Percentiles rank a stretch among this genome's conserved stretches.
Conservation (phyloP, 35 echinoderm and acorn worm species). For the Heliocidaris erythrogramma region DNA sequence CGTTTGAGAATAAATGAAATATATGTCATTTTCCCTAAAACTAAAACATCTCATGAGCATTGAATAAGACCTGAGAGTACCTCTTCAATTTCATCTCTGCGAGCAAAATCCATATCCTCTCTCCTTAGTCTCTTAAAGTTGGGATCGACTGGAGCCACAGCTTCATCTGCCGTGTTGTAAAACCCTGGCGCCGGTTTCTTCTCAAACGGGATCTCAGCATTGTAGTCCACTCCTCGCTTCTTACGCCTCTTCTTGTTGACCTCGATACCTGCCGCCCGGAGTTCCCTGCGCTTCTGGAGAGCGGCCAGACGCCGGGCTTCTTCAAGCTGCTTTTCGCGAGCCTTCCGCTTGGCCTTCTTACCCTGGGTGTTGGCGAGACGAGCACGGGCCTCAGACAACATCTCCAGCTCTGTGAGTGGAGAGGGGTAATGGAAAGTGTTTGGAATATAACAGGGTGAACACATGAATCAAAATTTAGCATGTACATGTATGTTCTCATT, state of each 20-base stretch:
- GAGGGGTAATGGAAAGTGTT: background rate
- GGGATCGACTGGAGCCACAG: constrained; percentile 60
- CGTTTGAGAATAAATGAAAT: no score
- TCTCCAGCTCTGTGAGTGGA: constrained; percentile 79
- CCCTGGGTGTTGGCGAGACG: constrained; percentile 98
- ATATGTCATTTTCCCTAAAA: no score
- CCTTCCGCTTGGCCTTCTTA: constrained; percentile 97
- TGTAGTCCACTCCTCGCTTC: constrained; percentile 93
- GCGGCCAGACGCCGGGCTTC: constrained; percentile 89
- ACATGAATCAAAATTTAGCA: background rate
- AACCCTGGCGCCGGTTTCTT: constrained; percentile 97
- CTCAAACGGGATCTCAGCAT: constrained; percentile 98
- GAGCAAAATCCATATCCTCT: constrained; percentile 80
- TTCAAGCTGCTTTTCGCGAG: constrained; percentile 91
- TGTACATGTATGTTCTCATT: background rate
- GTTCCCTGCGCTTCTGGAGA: constrained; percentile 89
- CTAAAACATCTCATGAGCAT: background rate
- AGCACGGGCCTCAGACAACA: constrained; percentile 97
- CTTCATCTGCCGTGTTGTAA: constrained; percentile 80
- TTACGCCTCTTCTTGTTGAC: constrained; percentile 80
- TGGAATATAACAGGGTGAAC: background rate
- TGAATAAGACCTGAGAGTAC: background rate
- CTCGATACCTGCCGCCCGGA: constrained; percentile 86
- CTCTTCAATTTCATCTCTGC: constrained; percentile 95
- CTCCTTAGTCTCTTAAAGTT: constrained; percentile 92